phyloP scores from a whole-genome alignment of 2,888 invertebrate species.

The Caradrina kadenii region DNA sequence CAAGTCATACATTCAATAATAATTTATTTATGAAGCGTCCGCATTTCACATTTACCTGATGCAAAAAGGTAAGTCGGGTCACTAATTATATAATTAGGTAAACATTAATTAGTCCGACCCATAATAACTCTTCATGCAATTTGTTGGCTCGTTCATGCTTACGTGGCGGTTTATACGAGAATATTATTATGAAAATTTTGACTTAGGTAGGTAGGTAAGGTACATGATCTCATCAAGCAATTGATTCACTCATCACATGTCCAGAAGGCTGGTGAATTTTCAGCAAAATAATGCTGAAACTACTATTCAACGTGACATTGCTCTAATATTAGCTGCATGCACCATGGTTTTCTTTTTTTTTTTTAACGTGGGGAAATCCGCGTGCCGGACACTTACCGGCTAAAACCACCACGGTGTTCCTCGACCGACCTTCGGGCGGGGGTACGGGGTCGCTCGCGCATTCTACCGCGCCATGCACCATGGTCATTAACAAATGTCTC shows the following conservation, averaged over 20 bases:
- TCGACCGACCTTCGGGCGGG: no score
- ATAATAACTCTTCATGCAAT: conserved; percentile 38
- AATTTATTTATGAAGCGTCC: conserved; percentile 20
- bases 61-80: conserved; percentile 33
- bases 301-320: no score
- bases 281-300: no score
- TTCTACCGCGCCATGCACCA: no score
- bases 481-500: no score
- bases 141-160: conserved; percentile 32
- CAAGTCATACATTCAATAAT: neutral
- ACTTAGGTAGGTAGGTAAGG: neutral
- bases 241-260: neutral
- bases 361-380: no score
- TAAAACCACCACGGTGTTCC: no score
- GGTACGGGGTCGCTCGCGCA: no score
- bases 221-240: neutral
- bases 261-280: no score
- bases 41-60: conserved; percentile 27
- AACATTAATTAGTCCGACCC: conserved; percentile 41
- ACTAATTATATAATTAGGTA: conserved; percentile 48
- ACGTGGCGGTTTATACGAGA: conserved; percentile 10
- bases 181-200: neutral
- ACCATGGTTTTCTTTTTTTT: no score
- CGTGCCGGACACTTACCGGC: no score
- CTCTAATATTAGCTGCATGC: no score